Conservation (phyloP, 2,113 vertebrate species). For the Dasyornis broadbenti region DNA sequence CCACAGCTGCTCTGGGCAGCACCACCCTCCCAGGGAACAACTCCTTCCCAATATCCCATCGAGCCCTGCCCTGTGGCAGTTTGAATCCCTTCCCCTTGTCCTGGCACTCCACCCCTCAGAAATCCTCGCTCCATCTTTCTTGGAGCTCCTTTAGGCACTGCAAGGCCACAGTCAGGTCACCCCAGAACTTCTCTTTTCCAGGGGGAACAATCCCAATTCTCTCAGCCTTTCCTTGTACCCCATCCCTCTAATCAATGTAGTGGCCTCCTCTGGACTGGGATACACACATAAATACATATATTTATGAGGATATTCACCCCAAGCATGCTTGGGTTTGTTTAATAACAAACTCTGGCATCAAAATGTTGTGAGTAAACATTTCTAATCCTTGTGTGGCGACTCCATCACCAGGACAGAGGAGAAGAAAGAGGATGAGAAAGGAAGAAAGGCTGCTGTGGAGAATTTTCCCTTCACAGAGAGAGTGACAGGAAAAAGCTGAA, state of each 20-base stretch:
- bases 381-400: neutral
- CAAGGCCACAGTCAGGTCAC: neutral
- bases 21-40: neutral
- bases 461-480: neutral
- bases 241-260: neutral
- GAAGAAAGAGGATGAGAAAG: neutral
- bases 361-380: neutral
- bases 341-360: neutral
- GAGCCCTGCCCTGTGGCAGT: neutral
- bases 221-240: neutral
- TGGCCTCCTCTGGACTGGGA: neutral
- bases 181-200: neutral
- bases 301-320: neutral
- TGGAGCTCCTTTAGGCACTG: neutral
- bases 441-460: neutral
- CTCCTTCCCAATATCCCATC: neutral
- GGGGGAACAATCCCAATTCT: neutral
- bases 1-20: neutral
- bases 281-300: accelerated
- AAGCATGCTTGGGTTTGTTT: neutral
- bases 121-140: neutral
- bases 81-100: neutral
- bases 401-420: neutral
- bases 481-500: neutral
- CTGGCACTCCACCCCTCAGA: neutral